These are phyloP conservation scores for Melanitta fusca DNA, from an alignment of 2,797 vertebrate species.

Conservation along the genomic window DNA sequence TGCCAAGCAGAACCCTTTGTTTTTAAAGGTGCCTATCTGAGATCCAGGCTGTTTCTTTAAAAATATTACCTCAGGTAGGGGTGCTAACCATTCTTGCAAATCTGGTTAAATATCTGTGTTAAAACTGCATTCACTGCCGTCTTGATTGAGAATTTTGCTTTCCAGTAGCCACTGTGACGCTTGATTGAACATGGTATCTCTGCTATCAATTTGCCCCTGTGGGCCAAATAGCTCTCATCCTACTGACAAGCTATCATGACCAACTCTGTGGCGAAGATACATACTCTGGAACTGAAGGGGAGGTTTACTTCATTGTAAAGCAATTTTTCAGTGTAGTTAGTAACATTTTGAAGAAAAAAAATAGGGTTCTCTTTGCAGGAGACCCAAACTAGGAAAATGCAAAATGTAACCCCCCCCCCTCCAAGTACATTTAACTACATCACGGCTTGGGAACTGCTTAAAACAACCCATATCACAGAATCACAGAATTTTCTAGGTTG, in stretches of 20 bases:
- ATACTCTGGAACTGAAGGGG: not conserved
- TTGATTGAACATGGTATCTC: not conserved
- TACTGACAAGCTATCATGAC: slow-evolving; percentile 18
- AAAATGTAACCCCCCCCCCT: rapidly evolving
- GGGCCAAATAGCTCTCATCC: slow-evolving; percentile 55
- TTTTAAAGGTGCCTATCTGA: slow-evolving; percentile 41
- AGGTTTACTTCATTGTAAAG: slow-evolving; percentile 8
- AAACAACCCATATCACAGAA: not conserved
- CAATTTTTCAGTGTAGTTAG: slow-evolving; percentile 28
- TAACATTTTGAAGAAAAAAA: not conserved
- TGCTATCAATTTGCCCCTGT: slow-evolving; percentile 50
- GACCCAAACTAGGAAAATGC: not conserved
- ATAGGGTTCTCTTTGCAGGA: not conserved
- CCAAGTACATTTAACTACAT: not conserved
- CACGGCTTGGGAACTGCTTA: not conserved
- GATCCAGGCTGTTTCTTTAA: not conserved
- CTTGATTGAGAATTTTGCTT: not conserved
- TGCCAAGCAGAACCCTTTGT: not conserved
- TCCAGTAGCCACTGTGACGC: not conserved
- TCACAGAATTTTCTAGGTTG: too few relatives aligned
- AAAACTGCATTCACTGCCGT: not conserved
- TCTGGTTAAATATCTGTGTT: not conserved
- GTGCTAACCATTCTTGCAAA: not conserved
- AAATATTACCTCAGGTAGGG: not conserved
- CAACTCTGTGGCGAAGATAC: not conserved